phyloP scores from a whole-genome alignment of 2,888 invertebrate genomes.

The Melanostoma scalare region DNA sequence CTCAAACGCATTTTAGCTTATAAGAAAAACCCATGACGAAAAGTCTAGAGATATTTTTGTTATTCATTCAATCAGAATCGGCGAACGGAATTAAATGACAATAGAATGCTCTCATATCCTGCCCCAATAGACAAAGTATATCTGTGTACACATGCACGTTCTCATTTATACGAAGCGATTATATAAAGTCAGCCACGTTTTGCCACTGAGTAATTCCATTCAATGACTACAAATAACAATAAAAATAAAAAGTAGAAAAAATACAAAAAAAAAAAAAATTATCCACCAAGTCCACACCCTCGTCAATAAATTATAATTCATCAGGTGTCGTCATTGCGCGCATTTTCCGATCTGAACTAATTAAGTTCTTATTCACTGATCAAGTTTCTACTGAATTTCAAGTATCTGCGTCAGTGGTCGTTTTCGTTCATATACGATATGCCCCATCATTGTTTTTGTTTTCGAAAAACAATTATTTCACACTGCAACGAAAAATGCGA shows the following conservation, averaged over 20 bases:
- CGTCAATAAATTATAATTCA: constrained; percentile 69
- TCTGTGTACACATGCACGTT: constrained; percentile 16
- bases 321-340: constrained; percentile 71
- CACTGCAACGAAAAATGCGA: constrained; percentile 62
- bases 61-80: constrained; percentile 35
- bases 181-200: constrained; percentile 41
- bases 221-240: constrained; percentile 39
- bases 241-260: not conserved
- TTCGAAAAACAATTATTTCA: constrained; percentile 59
- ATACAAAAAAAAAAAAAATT: constrained; percentile 11
- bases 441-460: constrained; percentile 40
- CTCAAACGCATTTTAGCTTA: constrained; percentile 11
- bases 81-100: constrained; percentile 40
- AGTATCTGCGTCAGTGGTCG: constrained; percentile 48
- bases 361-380: constrained; percentile 68
- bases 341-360: constrained; percentile 72
- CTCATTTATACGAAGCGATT: constrained; percentile 51
- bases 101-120: constrained; percentile 67
- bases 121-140: constrained; percentile 38
- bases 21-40: constrained; percentile 47
- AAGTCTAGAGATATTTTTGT: constrained; percentile 1
- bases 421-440: not conserved
- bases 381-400: constrained; percentile 64
- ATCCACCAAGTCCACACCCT: constrained; percentile 57
- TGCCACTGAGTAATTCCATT: constrained; percentile 52